Percentiles rank a stretch among this genome's conserved stretches.
Conservation (phyloP, 1,140 invertebrate species). For the Lucilia cuprina region DNA sequence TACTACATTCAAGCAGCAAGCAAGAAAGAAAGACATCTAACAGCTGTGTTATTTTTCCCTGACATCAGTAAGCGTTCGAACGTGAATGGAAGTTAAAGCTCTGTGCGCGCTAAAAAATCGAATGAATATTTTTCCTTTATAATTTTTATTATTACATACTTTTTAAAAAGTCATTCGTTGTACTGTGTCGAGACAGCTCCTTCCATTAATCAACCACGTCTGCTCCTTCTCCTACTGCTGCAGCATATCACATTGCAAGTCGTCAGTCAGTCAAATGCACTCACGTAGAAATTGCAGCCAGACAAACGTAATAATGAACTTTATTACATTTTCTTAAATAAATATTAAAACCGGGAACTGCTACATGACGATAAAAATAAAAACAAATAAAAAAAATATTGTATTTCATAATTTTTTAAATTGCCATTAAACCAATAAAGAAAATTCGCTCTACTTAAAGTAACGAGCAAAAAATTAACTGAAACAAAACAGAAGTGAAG, state of each 20-base stretch:
- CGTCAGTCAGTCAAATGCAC: neutral
- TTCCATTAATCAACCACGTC: neutral
- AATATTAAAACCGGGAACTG: neutral
- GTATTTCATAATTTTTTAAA: neutral
- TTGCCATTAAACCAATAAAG: neutral
- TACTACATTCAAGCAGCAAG: neutral
- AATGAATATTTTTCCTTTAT: constrained; percentile 5
- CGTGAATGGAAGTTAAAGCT: constrained; percentile 29
- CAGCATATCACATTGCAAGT: neutral
- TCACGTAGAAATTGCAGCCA: neutral
- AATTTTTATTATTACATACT: neutral
- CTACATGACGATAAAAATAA: neutral
- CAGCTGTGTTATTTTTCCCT: neutral
- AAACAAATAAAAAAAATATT: neutral
- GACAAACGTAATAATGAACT: neutral
- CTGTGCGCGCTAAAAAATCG: constrained; percentile 27
- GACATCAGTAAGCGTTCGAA: constrained; percentile 10
- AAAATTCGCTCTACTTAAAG: too few species aligned
- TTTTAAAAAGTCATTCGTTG: constrained; percentile 28
- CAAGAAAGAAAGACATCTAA: neutral
- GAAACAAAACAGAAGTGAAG: too few species aligned
- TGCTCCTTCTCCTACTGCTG: neutral
- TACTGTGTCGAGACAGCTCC: constrained; percentile 5
- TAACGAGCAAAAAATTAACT: too few species aligned
- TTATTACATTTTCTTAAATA: neutral